Percentiles rank a stretch among this genome's conserved stretches.
phyloP scores from a whole-genome alignment of 2,797 vertebrate species.

The Sebastes hubbsi region DNA sequence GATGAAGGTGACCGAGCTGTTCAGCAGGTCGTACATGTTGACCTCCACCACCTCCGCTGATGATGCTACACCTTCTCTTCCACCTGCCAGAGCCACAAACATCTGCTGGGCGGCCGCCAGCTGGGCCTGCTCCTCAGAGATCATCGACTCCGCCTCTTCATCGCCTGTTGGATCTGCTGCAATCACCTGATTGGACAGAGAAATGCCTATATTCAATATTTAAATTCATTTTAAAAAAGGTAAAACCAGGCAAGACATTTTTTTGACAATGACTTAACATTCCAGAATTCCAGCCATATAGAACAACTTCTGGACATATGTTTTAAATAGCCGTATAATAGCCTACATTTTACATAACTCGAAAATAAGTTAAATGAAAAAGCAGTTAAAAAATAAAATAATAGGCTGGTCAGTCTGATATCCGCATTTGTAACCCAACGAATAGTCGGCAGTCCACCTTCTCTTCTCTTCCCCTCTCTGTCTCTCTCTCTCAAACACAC shows the following conservation, averaged over 20 bases:
- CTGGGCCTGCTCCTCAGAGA: constrained; percentile 77
- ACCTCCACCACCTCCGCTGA: constrained; percentile 83
- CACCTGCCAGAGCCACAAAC: constrained; percentile 82
- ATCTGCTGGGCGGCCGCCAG: constrained; percentile 81
- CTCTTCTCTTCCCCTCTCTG: too few species aligned
- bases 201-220: neutral
- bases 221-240: neutral
- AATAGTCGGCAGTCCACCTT: too few species aligned
- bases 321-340: too few species aligned
- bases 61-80: constrained; percentile 64
- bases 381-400: too few species aligned
- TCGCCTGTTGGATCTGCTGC: constrained; percentile 55
- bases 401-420: too few species aligned
- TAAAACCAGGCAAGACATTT: neutral
- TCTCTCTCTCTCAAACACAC: too few species aligned
- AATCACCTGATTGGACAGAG: constrained; percentile 77
- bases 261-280: too few species aligned
- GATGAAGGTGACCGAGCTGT: constrained; percentile 86
- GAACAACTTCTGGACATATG: too few species aligned
- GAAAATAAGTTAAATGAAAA: too few species aligned
- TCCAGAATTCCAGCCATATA: too few species aligned
- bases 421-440: too few species aligned
- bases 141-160: constrained; percentile 64
- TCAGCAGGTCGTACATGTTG: constrained; percentile 87
- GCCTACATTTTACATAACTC: too few species aligned